Evolutionary conservation across 2,113 vertebrate species (phyloP).

Genomic region (Clinocottus analis): DNA sequence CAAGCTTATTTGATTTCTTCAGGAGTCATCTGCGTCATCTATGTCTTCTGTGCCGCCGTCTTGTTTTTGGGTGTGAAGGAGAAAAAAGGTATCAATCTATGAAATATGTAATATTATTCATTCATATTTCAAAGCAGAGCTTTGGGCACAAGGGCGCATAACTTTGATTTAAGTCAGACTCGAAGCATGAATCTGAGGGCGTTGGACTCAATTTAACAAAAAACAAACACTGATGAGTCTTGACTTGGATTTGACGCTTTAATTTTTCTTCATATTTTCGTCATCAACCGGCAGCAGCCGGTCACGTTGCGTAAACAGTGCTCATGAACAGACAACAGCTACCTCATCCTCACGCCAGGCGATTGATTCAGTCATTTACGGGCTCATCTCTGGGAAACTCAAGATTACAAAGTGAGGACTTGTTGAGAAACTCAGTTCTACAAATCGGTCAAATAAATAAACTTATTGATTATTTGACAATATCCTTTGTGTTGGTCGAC

Average conservation of each 20-base stretch:
- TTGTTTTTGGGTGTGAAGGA: constrained; percentile 89
- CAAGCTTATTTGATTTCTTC: constrained; percentile 90
- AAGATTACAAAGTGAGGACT: too few species aligned
- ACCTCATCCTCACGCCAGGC: background rate
- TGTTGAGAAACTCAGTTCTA: too few species aligned
- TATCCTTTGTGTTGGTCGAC: background rate
- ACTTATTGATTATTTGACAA: too few species aligned
- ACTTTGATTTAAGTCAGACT: background rate
- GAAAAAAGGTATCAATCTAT: constrained; percentile 84
- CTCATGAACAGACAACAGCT: background rate
- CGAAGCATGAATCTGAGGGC: background rate
- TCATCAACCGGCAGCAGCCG: background rate
- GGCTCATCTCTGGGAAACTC: too few species aligned
- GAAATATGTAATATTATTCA: background rate
- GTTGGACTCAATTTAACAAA: background rate
- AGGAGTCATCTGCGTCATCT: constrained; percentile 89
- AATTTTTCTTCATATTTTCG: background rate
- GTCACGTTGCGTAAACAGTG: background rate
- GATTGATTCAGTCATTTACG: too few species aligned
- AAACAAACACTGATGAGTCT: background rate
- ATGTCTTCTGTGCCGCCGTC: constrained; percentile 87
- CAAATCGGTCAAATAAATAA: too few species aligned
- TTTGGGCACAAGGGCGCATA: background rate
- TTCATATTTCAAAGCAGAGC: background rate
- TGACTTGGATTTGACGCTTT: too few species aligned